Evolutionary conservation across 2,797 vertebrate genomes (phyloP), one percentile per base, ranked within the genome.

Genomic region (Tapirus indicus): DNA sequence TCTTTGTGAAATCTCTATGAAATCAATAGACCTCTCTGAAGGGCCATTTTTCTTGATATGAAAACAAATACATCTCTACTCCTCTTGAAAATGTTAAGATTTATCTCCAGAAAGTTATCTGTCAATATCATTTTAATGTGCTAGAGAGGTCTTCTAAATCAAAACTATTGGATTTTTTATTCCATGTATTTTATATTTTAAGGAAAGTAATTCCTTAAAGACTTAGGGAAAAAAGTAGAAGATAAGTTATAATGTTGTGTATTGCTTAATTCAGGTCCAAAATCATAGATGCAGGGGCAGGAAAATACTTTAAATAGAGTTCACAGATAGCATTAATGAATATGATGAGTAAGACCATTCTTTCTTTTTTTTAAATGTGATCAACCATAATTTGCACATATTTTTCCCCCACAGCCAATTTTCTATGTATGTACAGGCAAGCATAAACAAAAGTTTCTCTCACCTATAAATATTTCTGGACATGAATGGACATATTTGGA

Each of bases 31-130:
- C 91, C 41, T 96, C 91, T 98, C 88, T 90, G 94, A 98, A 98
- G 72, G 20, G 11, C 77, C 83, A 91, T 97, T 97, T 85, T 86
- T 98, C 80, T 94, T 97, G 87, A 97, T 97, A 94, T 72, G 84
- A 98, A 98, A 98, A 98, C 82, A 98, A 98, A 98, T 96, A 68
- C 13, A 60, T 83, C 35, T 96, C 94, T 96, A 77, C 38, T 83
- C 79, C 38, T 93, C 75, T 78, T 78, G 38, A 96, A 98, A 98
- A 96, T 92, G 54, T 88, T 94, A 91, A 96, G 89, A 96, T 98
- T 98, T 97, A 97, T 98, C 89, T 98, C 74, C 62, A 96, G 97
- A 95, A 97, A 97, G 52, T 72, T 97, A 93, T 95, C 97, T 94
- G 86, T 89, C 90, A 94, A 92, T 88, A 97, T 44, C 80, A 96